These are phyloP conservation scores for Limulus polyphemus DNA, from an alignment of 2,888 invertebrate species.

Conservation along the genomic window DNA sequence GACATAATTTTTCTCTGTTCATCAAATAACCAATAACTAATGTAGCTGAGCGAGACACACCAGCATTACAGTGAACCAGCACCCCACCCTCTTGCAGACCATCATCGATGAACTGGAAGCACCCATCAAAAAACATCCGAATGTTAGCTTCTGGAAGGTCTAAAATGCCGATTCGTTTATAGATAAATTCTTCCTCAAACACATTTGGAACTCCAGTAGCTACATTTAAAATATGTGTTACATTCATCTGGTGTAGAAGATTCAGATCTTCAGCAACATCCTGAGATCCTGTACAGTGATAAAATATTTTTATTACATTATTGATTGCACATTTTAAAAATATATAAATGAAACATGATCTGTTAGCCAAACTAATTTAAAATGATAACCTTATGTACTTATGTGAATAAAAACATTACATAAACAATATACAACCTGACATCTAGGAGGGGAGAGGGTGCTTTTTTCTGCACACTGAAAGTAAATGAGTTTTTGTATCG, in stretches of 20 bases:
- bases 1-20: constrained; percentile 30
- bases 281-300: constrained; percentile 33
- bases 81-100: constrained; percentile 32
- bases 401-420: too few relatives aligned
- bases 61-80: constrained; percentile 39
- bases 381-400: too few relatives aligned
- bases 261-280: constrained; percentile 36
- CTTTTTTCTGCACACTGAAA: too few relatives aligned
- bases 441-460: too few relatives aligned
- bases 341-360: too few relatives aligned
- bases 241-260: constrained; percentile 31
- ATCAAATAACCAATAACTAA: constrained; percentile 37
- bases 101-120: constrained; percentile 35
- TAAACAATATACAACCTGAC: too few relatives aligned
- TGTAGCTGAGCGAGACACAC: constrained; percentile 36
- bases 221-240: constrained; percentile 37
- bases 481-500: too few relatives aligned
- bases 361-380: too few relatives aligned
- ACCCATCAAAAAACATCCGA: constrained; percentile 8
- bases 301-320: too few relatives aligned
- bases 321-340: too few relatives aligned
- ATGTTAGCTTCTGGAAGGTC: constrained; percentile 29
- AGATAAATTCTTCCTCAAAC: constrained; percentile 33
- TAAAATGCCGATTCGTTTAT: constrained; percentile 31
- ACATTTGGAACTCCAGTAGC: constrained; percentile 33